These are phyloP conservation scores for Pachycephus smyrnensis DNA, from an alignment of 2,888 invertebrate species.

Conservation along the genomic window DNA sequence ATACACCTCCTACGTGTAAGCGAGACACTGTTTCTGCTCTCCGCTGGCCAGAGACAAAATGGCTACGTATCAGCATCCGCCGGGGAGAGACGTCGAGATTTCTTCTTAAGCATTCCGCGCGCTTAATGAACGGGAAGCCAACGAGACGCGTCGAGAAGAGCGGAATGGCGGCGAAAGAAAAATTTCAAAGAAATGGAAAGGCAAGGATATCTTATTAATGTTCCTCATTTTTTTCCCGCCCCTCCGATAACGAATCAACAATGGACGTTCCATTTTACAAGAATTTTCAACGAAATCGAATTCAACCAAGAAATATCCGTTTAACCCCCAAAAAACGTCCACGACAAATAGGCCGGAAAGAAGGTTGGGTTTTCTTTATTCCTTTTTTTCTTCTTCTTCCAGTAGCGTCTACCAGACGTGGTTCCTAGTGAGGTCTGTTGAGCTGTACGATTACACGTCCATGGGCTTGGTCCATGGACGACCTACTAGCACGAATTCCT, in stretches of 20 bases:
- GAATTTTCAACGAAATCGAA: not conserved
- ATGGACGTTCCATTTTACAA: not conserved
- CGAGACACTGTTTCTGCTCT: not conserved
- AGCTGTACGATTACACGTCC: conserved; percentile 4
- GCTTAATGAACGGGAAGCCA: not conserved
- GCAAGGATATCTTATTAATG: no score
- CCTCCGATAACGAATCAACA: not conserved
- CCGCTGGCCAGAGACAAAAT: not conserved
- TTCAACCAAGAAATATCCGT: not conserved
- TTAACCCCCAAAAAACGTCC: not conserved
- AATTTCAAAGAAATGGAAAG: not conserved
- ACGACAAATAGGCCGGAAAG: not conserved
- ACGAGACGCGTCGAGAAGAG: not conserved
- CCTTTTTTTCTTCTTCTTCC: not conserved
- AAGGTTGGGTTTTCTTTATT: not conserved
- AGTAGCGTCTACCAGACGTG: not conserved
- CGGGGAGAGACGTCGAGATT: not conserved
- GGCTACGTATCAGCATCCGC: not conserved
- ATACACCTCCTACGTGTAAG: conserved; percentile 4
- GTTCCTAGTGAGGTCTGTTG: not conserved
- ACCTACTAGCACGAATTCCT: conserved; percentile 62
- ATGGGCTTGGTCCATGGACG: conserved; percentile 58
- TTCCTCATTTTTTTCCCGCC: not conserved
- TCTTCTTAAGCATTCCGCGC: not conserved
- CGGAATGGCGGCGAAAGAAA: not conserved